Base-by-base conservation (phyloP, 2,888 invertebrate genomes). In the Hirtodrosophila cameraria region DNA sequence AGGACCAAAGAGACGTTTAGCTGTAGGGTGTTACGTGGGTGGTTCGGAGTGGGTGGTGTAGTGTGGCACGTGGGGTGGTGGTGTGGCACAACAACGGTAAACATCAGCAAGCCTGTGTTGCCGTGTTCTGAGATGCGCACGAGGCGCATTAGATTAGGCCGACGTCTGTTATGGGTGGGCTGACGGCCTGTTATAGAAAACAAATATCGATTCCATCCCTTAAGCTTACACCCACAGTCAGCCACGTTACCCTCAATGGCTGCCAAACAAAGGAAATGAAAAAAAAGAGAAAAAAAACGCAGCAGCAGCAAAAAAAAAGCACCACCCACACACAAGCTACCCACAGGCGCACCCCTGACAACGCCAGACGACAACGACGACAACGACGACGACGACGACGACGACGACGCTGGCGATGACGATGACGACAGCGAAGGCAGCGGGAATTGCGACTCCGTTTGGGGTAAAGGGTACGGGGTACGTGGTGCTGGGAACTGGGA, bases 131-230 rank as follows among this genome's bases (percentile, higher is more conserved):
- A 86, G 86, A 82, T 75, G 67, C 38, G 43, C 69, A 74, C 75
- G 71, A 74, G 69, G 63, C 72, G 75, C 73, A 79, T 80, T 83
- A 86, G 80, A 86, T 80, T 80, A 80, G 80, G 86, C 76, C 80
- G 62, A 59, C 68, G 66, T 62, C 72, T 64, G 58, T 27, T n/a
- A n/a, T 52, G 64, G 41, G 16, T 36, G 41, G 41, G 65, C 35
- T 49, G 63, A 15, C 64, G 76, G 76, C 69, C 74, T 81, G 82
- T 77, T 77, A 70, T 84, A 66, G 81, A 81, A 82, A 82, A 84
- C 82, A 83, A 83, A 83, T 83, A 83, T 83, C 83, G 83, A 83
- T 83, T 83, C 87, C 87, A 83, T 87, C 87, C 83, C 83, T 83
- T 85, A 82, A 85, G 80, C 65, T 63, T 67, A 38, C 87, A 84